Base-by-base conservation (phyloP, 92 coral and sea anemone genomes). In the Blastomussa wellsi region DNA sequence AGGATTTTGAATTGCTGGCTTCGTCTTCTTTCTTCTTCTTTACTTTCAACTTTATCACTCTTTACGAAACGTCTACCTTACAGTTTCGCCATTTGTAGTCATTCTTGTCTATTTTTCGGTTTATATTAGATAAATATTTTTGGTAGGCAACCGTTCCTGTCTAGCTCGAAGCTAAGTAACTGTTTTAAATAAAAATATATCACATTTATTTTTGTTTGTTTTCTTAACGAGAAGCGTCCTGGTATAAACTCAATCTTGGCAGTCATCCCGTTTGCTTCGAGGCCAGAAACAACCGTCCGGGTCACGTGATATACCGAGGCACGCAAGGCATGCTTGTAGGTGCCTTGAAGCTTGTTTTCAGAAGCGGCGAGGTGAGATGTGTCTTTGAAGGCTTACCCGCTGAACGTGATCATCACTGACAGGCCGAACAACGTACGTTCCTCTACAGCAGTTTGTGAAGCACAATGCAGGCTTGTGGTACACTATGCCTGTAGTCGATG, bases 401-500 rank as follows among this genome's bases (percentile, higher is more conserved):
- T 92, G 70, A 92, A 92, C 60, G 93, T 92, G 35, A 76, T 92
- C 57, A 81, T 92, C 33, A 89, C 94, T 19, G 92, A 89, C 80
- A 82, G 64, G 10, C 67, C 80, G 48, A 86, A 89, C 87, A 90
- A 92, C 74, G 67, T 89, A 22, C 78, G 89, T 92, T 73, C 94
- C 94, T 20, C 51, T 82, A 72, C 74, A 42, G 55, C 90, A 84
- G 83, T 90, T 78, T 81, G 88, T 90, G 53, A 86, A 86, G 67
- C 89, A 87, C 52, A 37, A 60, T 22, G 33, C 93, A 13, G 88
- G 92, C 24, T 71, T 88, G 85, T 91, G 92, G 92, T 91, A 91
- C 69, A 80, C 86, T 60, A 82, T 88, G 53, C 92, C 94, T 0
- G 79, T 84, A 35, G 86, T 87, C 19, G 86, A 80, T 41, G 92